Percentiles rank a stretch among this genome's conserved stretches.
Evolutionary conservation across 2,113 vertebrate species (phyloP).

Genomic region (Plestiodon gilberti): DNA sequence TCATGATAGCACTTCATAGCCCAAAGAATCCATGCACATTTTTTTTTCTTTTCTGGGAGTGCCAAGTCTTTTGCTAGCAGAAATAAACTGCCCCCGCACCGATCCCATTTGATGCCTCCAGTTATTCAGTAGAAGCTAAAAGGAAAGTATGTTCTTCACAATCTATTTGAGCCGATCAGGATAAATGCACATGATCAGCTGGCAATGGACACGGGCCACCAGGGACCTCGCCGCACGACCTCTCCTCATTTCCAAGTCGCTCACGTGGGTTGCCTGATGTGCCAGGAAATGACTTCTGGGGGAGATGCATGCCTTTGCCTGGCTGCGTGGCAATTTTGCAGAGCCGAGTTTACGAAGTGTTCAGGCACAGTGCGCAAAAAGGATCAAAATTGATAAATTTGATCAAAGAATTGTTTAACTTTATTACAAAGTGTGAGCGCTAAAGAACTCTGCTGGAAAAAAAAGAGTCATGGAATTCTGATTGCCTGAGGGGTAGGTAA

Average conservation of each 20-base stretch:
- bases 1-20: too few relatives aligned
- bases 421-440: background rate
- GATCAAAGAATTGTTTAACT: conserved; percentile 25
- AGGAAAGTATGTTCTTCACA: background rate
- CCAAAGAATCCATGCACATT: too few relatives aligned
- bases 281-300: background rate
- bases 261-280: background rate
- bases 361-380: background rate
- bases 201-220: background rate
- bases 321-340: background rate
- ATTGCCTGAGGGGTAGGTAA: conserved; percentile 3
- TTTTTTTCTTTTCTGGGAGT: too few relatives aligned
- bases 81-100: too few relatives aligned
- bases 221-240: too few relatives aligned
- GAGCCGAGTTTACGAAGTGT: background rate
- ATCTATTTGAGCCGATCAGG: background rate
- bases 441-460: background rate
- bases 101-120: background rate
- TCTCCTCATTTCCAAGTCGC: background rate
- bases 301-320: background rate
- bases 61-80: too few relatives aligned
- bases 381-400: conserved; percentile 19
- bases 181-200: background rate
- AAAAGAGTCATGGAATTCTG: conserved; percentile 10
- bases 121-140: background rate